A percentile compares a stretch with the other conserved stretches of the same genome.
Evolutionary conservation across 2,888 invertebrate genomes (phyloP).

Genomic region (Drosophila colorata): DNA sequence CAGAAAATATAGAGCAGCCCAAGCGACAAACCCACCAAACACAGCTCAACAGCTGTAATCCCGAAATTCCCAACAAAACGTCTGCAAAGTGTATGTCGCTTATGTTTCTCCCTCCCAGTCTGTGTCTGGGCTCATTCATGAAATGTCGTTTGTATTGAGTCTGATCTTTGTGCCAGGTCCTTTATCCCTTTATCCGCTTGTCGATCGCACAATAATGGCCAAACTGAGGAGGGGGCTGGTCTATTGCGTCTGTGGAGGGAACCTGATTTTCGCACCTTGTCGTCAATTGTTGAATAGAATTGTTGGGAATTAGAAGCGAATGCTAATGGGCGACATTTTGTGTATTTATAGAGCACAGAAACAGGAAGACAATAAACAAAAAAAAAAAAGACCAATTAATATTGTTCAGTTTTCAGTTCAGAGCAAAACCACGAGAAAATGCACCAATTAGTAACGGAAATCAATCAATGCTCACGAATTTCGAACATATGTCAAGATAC

Average conservation of each 20-base stretch:
- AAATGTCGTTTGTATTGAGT: slow-evolving; percentile 31
- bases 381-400: slow-evolving; percentile 47
- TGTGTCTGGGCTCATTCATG: slow-evolving; percentile 56
- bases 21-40: slow-evolving; percentile 65
- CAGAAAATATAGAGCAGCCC: slow-evolving; percentile 61
- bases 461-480: slow-evolving; percentile 61
- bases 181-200: slow-evolving; percentile 61
- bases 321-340: slow-evolving; percentile 21
- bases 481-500: slow-evolving; percentile 64
- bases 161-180: slow-evolving; percentile 29
- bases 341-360: slow-evolving; percentile 23
- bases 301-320: slow-evolving; percentile 31
- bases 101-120: slow-evolving; percentile 9
- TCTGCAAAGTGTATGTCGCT: slow-evolving; percentile 63
- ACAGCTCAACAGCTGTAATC: slow-evolving; percentile 76
- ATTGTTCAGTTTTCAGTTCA: slow-evolving; percentile 33
- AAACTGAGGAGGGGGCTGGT: slow-evolving; percentile 43
- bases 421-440: slow-evolving; percentile 5
- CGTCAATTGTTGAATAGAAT: slow-evolving; percentile 55
- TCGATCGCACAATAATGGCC: slow-evolving; percentile 75
- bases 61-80: slow-evolving; percentile 66
- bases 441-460: slow-evolving; percentile 58
- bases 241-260: slow-evolving; percentile 40
- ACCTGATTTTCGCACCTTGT: slow-evolving; percentile 75
- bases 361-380: background rate